Percentiles rank a stretch among this genome's conserved stretches.
Conservation (phyloP, 2,113 vertebrate species). For the Nicator chloris region DNA sequence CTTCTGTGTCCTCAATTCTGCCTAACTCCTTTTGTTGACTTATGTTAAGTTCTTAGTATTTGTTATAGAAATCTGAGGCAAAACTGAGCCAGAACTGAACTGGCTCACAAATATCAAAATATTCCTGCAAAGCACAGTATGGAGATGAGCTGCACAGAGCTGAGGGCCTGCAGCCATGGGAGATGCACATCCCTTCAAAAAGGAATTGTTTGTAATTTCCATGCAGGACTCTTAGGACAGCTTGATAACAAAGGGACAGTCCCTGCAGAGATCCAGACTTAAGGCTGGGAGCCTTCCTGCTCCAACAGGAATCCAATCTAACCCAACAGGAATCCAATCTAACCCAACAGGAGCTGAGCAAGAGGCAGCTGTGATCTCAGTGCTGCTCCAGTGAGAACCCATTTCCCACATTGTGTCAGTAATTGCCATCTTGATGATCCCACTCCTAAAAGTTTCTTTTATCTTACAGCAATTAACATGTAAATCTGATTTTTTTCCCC, state of each 20-base stretch:
- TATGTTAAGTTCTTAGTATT: neutral
- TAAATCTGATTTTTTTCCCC: neutral
- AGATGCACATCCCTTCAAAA: neutral
- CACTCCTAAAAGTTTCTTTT: conserved; percentile 20
- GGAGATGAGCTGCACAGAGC: neutral
- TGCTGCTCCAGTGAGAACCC: neutral
- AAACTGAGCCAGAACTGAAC: neutral
- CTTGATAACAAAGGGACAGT: neutral
- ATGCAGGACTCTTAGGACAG: neutral
- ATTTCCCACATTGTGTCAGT: neutral
- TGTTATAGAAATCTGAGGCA: neutral
- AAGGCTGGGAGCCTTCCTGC: neutral
- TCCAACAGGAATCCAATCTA: neutral
- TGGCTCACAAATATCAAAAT: neutral
- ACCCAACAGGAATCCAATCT: neutral
- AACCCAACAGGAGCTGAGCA: neutral
- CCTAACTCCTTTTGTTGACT: neutral
- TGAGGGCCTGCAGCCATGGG: neutral
- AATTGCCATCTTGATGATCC: conserved; percentile 10
- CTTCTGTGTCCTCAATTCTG: neutral
- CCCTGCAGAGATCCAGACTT: neutral
- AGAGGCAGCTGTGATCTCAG: neutral
- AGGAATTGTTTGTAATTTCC: neutral
- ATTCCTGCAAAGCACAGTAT: neutral
- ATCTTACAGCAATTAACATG: conserved; percentile 27